phyloP scores from a whole-genome alignment of 2,888 invertebrate species.

The Ferdinandea cuprea region DNA sequence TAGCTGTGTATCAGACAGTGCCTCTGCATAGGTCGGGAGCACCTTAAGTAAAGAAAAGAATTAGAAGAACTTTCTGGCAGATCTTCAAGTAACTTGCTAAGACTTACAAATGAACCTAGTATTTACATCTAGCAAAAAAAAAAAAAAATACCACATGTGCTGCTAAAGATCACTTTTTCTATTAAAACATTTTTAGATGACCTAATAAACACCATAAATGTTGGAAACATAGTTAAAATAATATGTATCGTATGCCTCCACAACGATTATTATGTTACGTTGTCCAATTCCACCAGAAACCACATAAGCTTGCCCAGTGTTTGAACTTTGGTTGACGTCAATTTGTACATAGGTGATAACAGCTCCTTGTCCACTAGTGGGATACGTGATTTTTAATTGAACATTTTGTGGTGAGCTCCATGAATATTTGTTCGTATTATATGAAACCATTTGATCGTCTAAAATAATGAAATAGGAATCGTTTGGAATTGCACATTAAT shows the following conservation, averaged over 20 bases:
- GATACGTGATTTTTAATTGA: slow-evolving; percentile 71
- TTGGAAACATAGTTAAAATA: slow-evolving; percentile 58
- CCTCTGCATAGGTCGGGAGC: too few species aligned
- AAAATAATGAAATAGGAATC: slow-evolving; percentile 1
- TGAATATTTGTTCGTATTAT: slow-evolving; percentile 38
- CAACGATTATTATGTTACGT: slow-evolving; percentile 59
- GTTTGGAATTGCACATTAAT: background rate
- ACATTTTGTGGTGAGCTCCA: slow-evolving; percentile 69
- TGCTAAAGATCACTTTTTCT: too few species aligned
- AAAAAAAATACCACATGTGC: too few species aligned
- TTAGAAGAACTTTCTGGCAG: too few species aligned
- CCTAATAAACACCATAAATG: slow-evolving; percentile 68
- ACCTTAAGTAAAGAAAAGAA: too few species aligned
- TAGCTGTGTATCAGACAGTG: too few species aligned
- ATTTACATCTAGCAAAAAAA: too few species aligned
- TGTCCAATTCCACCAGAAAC: slow-evolving; percentile 76
- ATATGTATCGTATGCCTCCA: slow-evolving; percentile 72
- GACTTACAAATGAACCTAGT: too few species aligned
- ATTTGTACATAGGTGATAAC: slow-evolving; percentile 74
- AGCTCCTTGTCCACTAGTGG: slow-evolving; percentile 63
- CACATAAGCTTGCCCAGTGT: slow-evolving; percentile 74
- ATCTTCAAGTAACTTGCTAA: too few species aligned
- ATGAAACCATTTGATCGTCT: slow-evolving; percentile 71
- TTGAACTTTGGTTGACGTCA: slow-evolving; percentile 75
- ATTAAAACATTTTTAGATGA: too few species aligned